These are phyloP conservation scores for Margarornis squamiger DNA, from an alignment of 2,797 vertebrate genomes.

Conservation along the genomic window DNA sequence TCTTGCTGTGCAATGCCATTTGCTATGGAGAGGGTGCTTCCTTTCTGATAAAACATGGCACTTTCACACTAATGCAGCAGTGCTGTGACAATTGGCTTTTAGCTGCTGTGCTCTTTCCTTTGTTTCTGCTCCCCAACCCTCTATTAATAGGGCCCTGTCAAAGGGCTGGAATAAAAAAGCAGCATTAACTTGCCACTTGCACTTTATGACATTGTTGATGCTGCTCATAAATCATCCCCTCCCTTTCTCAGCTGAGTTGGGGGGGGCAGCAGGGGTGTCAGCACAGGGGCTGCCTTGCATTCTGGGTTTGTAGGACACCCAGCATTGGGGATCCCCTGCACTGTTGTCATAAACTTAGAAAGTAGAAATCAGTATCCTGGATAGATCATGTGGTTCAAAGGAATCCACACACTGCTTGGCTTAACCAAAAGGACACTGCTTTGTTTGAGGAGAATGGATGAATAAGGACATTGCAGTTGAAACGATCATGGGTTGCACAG, in stretches of 20 bases:
- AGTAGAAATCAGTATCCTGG: neutral
- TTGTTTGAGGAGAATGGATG: neutral
- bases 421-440: neutral
- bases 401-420: rapidly evolving
- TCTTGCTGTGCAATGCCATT: neutral
- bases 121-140: neutral
- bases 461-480: neutral
- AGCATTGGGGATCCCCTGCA: neutral
- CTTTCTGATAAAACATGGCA: neutral
- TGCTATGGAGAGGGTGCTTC: neutral
- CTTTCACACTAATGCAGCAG: neutral
- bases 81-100: neutral
- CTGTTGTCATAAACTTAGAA: neutral
- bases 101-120: neutral
- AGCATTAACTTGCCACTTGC: slow-evolving; percentile 18
- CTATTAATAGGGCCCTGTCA: neutral
- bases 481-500: rapidly evolving
- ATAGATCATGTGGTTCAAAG: neutral
- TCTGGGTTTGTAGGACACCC: neutral
- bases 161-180: neutral
- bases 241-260: neutral
- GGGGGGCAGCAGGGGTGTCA: neutral
- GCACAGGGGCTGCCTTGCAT: rapidly evolving
- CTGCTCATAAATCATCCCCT: neutral
- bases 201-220: neutral